Evolutionary conservation across 2,888 invertebrate species (phyloP).

Genomic region (Conistra vaccinii): DNA sequence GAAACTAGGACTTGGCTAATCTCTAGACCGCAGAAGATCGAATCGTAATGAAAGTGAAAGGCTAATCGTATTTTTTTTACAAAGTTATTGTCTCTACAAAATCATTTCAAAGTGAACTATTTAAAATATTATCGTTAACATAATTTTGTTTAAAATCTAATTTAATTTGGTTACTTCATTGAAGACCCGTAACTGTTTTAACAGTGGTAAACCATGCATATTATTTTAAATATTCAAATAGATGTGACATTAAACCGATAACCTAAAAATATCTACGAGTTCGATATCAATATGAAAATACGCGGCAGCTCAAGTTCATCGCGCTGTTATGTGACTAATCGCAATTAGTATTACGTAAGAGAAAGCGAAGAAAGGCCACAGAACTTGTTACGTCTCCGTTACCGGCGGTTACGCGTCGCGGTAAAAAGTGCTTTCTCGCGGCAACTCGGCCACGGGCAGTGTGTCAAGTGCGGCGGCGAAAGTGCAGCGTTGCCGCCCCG

Average conservation of each 20-base stretch:
- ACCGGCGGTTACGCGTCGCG: conserved; percentile 85
- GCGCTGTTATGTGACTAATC: conserved; percentile 85
- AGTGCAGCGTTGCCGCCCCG: conserved; percentile 87
- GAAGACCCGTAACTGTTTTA: neutral
- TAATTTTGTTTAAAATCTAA: conserved; percentile 4
- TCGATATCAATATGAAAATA: conserved; percentile 50
- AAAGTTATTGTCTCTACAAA: conserved; percentile 8
- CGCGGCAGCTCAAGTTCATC: conserved; percentile 82
- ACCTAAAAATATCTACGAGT: conserved; percentile 67
- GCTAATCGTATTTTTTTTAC: conserved; percentile 62
- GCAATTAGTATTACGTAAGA: conserved; percentile 88
- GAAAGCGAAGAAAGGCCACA: conserved; percentile 89
- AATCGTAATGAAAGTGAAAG: conserved; percentile 67
- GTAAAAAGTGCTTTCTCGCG: conserved; percentile 90
- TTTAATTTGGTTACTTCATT: conserved; percentile 4
- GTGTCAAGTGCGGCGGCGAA: conserved; percentile 90
- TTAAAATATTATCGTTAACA: neutral
- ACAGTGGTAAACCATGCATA: conserved; percentile 3
- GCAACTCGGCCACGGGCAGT: conserved; percentile 90
- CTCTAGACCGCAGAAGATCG: conserved; percentile 70
- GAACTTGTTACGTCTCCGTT: conserved; percentile 86
- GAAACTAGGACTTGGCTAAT: conserved; percentile 73
- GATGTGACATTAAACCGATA: conserved; percentile 42
- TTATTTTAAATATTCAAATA: conserved; percentile 19
- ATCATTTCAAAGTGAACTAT: conserved; percentile 10